These are phyloP conservation scores for Thaumetopoea pityocampa DNA, from an alignment of 1,140 invertebrate genomes.

Conservation along the genomic window DNA sequence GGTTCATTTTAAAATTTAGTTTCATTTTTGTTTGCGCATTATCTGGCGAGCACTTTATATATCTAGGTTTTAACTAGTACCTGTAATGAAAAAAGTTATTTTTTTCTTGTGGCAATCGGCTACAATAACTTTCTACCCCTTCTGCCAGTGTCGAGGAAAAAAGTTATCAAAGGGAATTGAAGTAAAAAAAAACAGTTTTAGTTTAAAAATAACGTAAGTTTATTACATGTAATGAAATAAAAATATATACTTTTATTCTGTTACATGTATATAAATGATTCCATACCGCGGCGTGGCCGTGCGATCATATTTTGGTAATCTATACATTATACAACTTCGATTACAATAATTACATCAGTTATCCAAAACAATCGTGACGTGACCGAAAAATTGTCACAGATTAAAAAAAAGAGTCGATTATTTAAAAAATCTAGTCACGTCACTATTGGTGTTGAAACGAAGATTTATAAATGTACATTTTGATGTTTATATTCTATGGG, in stretches of 20 bases:
- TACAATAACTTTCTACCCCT: no score
- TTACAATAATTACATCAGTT: conserved; percentile 18
- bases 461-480: conserved; percentile 16
- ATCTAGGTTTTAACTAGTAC: no score
- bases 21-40: no score
- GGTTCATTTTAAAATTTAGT: no score
- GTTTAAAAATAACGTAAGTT: conserved; percentile 74
- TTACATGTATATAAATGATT: conserved; percentile 54
- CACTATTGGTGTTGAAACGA: conserved; percentile 13
- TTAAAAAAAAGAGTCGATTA: conserved; percentile 7
- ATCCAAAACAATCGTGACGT: conserved; percentile 20
- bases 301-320: conserved; percentile 35
- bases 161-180: neutral
- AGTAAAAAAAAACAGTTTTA: conserved; percentile 46
- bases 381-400: conserved; percentile 8
- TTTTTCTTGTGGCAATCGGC: no score
- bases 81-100: no score
- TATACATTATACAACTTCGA: conserved; percentile 30
- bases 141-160: neutral
- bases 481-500: no score
- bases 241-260: conserved; percentile 66
- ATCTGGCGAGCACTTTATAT: no score
- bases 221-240: conserved; percentile 74
- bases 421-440: conserved; percentile 15
- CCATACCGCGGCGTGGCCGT: conserved; percentile 18